phyloP scores from a whole-genome alignment of 1,140 invertebrate genomes.

The Bombus turneri region DNA sequence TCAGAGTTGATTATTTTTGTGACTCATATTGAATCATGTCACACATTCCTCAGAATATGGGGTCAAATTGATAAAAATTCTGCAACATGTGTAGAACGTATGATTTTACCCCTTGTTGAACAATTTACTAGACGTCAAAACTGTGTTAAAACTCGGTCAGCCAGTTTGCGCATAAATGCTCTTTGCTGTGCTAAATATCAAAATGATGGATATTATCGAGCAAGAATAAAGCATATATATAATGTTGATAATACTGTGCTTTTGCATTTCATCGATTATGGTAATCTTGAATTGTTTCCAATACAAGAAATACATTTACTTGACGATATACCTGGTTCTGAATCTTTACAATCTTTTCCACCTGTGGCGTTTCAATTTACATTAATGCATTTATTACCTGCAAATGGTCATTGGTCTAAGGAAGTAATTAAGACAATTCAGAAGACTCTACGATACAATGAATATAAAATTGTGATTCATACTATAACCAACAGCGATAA shows the following conservation, averaged over 20 bases:
- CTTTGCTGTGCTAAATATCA: constrained; percentile 86
- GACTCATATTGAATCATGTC: constrained; percentile 86
- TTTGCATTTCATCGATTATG: constrained; percentile 88
- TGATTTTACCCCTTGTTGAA: constrained; percentile 79
- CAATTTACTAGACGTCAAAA: constrained; percentile 81
- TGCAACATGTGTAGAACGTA: constrained; percentile 83
- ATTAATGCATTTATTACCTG: constrained; percentile 82
- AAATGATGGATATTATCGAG: constrained; percentile 86
- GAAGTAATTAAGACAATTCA: constrained; percentile 81
- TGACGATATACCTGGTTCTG: constrained; percentile 80
- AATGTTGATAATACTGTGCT: constrained; percentile 80
- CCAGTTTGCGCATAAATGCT: constrained; percentile 79
- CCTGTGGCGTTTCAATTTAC: constrained; percentile 84
- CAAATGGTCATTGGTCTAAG: constrained; percentile 81
- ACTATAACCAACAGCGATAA: constrained; percentile 65
- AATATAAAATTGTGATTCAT: constrained; percentile 79
- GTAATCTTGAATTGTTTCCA: constrained; percentile 85
- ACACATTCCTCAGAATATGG: constrained; percentile 86
- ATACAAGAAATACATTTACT: constrained; percentile 83
- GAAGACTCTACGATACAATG: constrained; percentile 81
- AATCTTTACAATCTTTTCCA: constrained; percentile 80
- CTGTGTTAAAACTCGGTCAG: constrained; percentile 70
- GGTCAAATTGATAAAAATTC: constrained; percentile 85
- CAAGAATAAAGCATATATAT: constrained; percentile 82
- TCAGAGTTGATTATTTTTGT: constrained; percentile 78